phyloP scores from a whole-genome alignment of 2,797 vertebrate genomes.

The Argyrosomus regius region DNA sequence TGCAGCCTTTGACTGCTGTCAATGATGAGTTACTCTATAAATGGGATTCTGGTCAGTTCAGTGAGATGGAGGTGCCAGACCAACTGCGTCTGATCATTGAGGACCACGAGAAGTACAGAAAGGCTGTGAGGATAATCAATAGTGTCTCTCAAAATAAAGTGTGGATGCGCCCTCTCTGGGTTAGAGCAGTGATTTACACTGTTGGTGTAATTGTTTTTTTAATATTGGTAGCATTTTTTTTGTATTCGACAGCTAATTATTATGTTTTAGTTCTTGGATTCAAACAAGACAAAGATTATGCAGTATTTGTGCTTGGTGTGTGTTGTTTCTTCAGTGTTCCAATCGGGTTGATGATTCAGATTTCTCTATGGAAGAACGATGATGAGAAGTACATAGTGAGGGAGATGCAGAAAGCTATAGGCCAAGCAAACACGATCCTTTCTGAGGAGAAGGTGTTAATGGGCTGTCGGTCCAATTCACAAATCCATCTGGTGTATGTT shows the following conservation, averaged over 20 bases:
- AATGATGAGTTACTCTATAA: constrained; percentile 63
- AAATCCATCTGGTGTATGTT: constrained; percentile 74
- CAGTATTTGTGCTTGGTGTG: too few relatives aligned
- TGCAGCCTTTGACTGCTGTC: constrained; percentile 68
- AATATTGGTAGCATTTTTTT: too few relatives aligned
- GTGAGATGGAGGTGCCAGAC: constrained; percentile 71
- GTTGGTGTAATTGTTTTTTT: background rate
- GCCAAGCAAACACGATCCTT: constrained; percentile 69
- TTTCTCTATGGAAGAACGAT: background rate
- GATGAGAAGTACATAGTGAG: constrained; percentile 30
- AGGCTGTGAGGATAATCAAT: constrained; percentile 73
- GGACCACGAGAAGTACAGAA: constrained; percentile 67
- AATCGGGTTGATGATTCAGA: background rate
- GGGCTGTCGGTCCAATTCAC: constrained; percentile 62
- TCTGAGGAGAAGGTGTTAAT: constrained; percentile 63
- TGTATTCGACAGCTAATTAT: too few relatives aligned
- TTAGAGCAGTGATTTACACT: background rate
- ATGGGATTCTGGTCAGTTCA: constrained; percentile 71
- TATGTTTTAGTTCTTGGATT: too few relatives aligned
- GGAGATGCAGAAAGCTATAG: constrained; percentile 55
- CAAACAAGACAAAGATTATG: too few relatives aligned
- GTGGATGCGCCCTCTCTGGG: constrained; percentile 23
- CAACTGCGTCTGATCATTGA: constrained; percentile 68
- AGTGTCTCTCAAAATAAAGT: constrained; percentile 52
- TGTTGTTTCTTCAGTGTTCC: background rate